phyloP scores from a whole-genome alignment of 2,888 invertebrate genomes.

The Pterobdella sp. region DNA sequence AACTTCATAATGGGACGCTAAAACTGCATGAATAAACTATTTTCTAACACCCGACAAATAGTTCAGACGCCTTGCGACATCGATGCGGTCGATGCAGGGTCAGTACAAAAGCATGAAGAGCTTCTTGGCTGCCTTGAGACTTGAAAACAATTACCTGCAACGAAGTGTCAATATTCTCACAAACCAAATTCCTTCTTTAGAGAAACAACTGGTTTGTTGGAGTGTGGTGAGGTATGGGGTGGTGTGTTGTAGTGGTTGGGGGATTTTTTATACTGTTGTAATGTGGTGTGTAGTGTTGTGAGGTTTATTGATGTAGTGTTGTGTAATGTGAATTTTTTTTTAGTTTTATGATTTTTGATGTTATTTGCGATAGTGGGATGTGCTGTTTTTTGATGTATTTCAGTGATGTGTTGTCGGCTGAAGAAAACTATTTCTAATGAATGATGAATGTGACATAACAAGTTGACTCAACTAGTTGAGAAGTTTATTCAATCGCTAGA shows the following conservation, averaged over 20 bases:
- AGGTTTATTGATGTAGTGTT: background rate
- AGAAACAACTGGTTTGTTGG: conserved; percentile 1
- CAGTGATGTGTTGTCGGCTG: too few relatives aligned
- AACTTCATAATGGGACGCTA: too few relatives aligned
- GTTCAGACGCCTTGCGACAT: conserved; percentile 4
- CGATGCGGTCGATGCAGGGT: conserved; percentile 11
- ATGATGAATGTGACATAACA: too few relatives aligned
- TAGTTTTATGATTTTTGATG: background rate
- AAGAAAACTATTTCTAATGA: too few relatives aligned
- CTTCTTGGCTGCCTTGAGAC: background rate
- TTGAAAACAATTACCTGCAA: conserved; percentile 2
- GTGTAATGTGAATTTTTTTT: background rate
- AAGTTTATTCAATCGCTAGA: too few relatives aligned
- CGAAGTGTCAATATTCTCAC: background rate
- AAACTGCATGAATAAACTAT: too few relatives aligned
- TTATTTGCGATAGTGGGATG: background rate
- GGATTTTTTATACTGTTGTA: background rate
- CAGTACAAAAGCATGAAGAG: background rate
- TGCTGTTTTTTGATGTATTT: background rate
- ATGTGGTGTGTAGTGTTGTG: background rate
- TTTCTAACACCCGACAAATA: background rate
- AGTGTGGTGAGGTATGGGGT: too few relatives aligned
- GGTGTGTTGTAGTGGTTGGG: background rate
- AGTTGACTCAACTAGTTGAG: too few relatives aligned
- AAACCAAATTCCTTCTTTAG: background rate